Conservation (phyloP, 2,888 invertebrate species). For the Xanthorhoe spadicearia region DNA sequence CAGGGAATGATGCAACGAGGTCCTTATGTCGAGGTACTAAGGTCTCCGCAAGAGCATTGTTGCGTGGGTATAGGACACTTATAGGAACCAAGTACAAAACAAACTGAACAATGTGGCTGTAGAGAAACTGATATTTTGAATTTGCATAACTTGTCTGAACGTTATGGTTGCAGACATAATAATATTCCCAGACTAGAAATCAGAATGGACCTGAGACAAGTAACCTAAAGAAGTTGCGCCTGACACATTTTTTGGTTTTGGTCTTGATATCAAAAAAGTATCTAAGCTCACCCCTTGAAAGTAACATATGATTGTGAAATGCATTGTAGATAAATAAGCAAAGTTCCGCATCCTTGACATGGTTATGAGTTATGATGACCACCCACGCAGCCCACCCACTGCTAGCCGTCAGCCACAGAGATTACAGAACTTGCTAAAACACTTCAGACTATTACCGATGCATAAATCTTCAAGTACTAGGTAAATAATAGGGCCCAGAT, state of each 20-base stretch:
- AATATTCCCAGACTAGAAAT: not conserved
- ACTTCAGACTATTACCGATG: slow-evolving; percentile 16
- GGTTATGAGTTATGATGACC: slow-evolving; percentile 33
- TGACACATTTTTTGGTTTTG: not conserved
- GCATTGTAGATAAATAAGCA: slow-evolving; percentile 10
- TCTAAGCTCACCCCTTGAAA: not conserved
- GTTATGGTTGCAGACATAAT: slow-evolving; percentile 5
- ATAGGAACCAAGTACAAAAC: slow-evolving; percentile 1
- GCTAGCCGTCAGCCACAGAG: slow-evolving; percentile 24
- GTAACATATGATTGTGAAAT: not conserved
- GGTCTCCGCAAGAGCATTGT: slow-evolving; percentile 9
- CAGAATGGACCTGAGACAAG: not conserved
- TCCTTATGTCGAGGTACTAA: slow-evolving; percentile 22
- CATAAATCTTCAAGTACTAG: slow-evolving; percentile 17
- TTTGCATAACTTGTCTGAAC: slow-evolving; percentile 44
- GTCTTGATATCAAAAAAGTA: not conserved
- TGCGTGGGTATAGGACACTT: slow-evolving; percentile 10
- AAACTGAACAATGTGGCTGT: slow-evolving; percentile 55
- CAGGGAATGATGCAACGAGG: slow-evolving; percentile 21
- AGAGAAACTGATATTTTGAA: slow-evolving; percentile 56
- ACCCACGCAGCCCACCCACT: slow-evolving; percentile 36
- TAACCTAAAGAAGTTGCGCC: not conserved
- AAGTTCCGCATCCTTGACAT: slow-evolving; percentile 31
- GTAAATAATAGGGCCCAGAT: slow-evolving; percentile 12
- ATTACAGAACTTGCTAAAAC: slow-evolving; percentile 28